These are phyloP conservation scores for Pheosia gnoma DNA, from an alignment of 2,888 invertebrate species.

Conservation along the genomic window DNA sequence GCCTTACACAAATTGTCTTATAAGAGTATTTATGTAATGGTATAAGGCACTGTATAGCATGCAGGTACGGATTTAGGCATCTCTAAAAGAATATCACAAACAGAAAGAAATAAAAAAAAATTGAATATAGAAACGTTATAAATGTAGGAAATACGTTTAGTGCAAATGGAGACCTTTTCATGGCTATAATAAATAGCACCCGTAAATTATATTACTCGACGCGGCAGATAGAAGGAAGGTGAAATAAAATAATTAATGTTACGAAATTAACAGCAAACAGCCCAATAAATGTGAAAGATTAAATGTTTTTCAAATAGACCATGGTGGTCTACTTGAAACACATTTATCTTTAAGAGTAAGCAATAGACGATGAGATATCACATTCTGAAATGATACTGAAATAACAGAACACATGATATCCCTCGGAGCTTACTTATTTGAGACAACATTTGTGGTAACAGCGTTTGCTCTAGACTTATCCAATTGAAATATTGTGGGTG, in stretches of 20 bases:
- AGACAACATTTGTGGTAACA: too few relatives aligned
- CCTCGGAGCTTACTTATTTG: too few relatives aligned
- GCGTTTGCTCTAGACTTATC: not conserved
- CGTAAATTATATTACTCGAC: constrained; percentile 14
- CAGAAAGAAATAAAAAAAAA: constrained; percentile 11
- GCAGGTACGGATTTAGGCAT: too few relatives aligned
- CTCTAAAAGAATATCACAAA: too few relatives aligned
- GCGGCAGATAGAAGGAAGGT: constrained; percentile 15
- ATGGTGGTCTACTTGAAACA: not conserved
- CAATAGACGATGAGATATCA: not conserved
- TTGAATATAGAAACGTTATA: constrained; percentile 27
- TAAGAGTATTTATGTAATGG: too few relatives aligned
- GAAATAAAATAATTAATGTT: constrained; percentile 21
- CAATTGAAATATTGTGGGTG: not conserved
- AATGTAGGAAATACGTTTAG: constrained; percentile 34
- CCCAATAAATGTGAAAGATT: constrained; percentile 14
- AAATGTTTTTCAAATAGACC: too few relatives aligned
- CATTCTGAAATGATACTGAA: too few relatives aligned
- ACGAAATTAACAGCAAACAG: constrained; percentile 10
- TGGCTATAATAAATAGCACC: constrained; percentile 27
- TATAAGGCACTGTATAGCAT: too few relatives aligned
- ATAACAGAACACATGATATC: too few relatives aligned
- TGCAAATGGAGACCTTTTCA: constrained; percentile 28
- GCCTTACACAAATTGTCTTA: too few relatives aligned
- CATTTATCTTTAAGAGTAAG: not conserved